These are phyloP conservation scores for Amiota minor DNA, from an alignment of 2,888 invertebrate genomes.

Conservation along the genomic window DNA sequence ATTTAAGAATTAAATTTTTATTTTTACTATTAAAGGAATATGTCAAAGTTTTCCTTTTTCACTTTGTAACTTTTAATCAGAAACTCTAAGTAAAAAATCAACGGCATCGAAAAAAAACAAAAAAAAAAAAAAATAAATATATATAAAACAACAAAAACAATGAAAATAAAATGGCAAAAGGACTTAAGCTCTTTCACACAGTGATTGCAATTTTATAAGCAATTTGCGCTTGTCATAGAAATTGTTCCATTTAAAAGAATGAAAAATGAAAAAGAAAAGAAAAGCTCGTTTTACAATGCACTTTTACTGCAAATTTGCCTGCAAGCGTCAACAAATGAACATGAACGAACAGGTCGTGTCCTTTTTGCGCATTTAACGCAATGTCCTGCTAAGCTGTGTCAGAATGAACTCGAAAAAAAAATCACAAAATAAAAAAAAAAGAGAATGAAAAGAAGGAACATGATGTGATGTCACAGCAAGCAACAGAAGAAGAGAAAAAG, in stretches of 20 bases:
- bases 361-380: slow-evolving; percentile 16
- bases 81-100: no score
- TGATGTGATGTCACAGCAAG: background rate
- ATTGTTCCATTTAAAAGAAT: no score
- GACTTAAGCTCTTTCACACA: no score
- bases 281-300: background rate
- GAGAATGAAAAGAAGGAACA: background rate
- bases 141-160: no score
- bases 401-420: background rate
- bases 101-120: no score
- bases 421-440: slow-evolving; percentile 6
- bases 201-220: slow-evolving; percentile 68
- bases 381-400: slow-evolving; percentile 18
- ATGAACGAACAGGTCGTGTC: background rate
- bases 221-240: slow-evolving; percentile 56
- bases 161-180: no score
- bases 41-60: no score
- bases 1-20: no score
- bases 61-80: no score
- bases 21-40: no score
- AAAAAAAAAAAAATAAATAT: no score
- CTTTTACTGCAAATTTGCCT: slow-evolving; percentile 2
- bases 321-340: background rate
- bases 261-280: background rate
- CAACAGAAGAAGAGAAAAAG: no score